A percentile compares a stretch with the other conserved stretches of the same genome.
phyloP scores from a whole-genome alignment of 64 coral and sea anemone species.

The Astreopora myriophthalma region DNA sequence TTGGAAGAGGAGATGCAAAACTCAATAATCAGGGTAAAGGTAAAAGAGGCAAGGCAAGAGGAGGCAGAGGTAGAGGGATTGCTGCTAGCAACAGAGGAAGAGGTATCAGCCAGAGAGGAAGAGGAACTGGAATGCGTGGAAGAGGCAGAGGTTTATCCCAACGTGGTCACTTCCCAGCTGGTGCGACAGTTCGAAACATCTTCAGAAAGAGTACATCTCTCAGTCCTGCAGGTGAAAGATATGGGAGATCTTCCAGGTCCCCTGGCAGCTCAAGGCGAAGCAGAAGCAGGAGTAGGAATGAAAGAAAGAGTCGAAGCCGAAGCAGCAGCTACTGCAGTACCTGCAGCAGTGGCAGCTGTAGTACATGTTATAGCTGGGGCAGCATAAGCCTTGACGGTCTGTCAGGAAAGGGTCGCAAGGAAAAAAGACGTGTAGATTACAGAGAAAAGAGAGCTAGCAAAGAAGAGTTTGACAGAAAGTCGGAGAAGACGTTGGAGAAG shows the following conservation, averaged over 20 bases:
- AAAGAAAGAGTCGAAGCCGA: constrained; percentile 1
- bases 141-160: constrained; percentile 5
- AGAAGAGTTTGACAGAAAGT: background rate
- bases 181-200: constrained; percentile 24
- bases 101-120: background rate
- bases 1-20: background rate
- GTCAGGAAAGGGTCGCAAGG: background rate
- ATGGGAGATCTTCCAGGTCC: constrained; percentile 18
- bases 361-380: constrained; percentile 6
- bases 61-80: constrained; percentile 4
- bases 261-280: background rate
- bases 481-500: background rate
- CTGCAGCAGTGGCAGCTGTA: constrained; percentile 27
- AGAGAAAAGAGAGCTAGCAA: background rate
- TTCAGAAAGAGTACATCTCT: constrained; percentile 1
- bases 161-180: background rate
- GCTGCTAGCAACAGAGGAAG: background rate
- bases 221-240: background rate
- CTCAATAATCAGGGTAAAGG: background rate
- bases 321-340: constrained; percentile 40
- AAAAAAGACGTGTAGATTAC: background rate
- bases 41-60: background rate
- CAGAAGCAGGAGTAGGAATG: background rate
- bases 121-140: background rate
- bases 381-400: constrained; percentile 8